These are phyloP conservation scores for Nautilus pompilius DNA, from an alignment of 1,140 invertebrate genomes.

Conservation along the genomic window DNA sequence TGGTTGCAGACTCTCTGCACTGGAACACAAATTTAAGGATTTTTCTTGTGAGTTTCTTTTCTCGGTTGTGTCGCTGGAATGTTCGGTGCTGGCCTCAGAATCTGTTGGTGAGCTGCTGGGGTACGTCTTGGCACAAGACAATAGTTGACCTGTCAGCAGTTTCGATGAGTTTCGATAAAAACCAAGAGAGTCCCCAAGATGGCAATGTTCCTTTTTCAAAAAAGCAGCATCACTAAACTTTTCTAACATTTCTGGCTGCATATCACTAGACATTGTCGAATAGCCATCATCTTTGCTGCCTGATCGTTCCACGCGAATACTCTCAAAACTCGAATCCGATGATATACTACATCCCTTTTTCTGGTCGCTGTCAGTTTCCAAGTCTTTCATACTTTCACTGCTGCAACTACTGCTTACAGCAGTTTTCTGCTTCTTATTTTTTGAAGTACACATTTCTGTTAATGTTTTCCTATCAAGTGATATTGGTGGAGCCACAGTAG, in stretches of 20 bases:
- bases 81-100: not conserved
- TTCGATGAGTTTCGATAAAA: too few species aligned
- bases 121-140: too few species aligned
- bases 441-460: not conserved
- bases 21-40: too few species aligned
- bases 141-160: too few species aligned
- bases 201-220: too few species aligned
- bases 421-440: not conserved
- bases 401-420: not conserved
- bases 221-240: slow-evolving; percentile 25
- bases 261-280: slow-evolving; percentile 85
- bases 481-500: too few species aligned
- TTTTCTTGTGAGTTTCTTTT: not conserved
- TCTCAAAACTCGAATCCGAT: slow-evolving; percentile 33
- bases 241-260: slow-evolving; percentile 59
- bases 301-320: slow-evolving; percentile 48
- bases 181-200: too few species aligned
- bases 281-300: slow-evolving; percentile 82
- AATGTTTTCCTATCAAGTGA: not conserved
- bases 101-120: not conserved
- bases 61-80: not conserved
- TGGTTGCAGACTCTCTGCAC: too few species aligned
- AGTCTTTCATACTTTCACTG: not conserved
- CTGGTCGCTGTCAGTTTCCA: not conserved
- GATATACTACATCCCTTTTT: slow-evolving; percentile 8